Evolutionary conservation across 2,888 invertebrate species (phyloP).

Genomic region (Xestia sexstrigata): DNA sequence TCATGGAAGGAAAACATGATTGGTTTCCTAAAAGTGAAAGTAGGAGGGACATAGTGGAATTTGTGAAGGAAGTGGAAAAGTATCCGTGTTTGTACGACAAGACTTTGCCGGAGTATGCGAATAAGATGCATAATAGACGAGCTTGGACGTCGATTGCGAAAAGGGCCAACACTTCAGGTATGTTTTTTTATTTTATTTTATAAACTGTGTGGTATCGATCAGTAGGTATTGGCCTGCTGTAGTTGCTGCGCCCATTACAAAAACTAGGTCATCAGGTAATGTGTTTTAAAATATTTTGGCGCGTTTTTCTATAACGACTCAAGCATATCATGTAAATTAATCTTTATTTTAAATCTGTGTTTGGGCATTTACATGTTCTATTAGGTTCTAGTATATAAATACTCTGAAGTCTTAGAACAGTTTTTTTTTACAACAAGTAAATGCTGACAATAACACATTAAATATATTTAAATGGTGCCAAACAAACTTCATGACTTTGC

Average conservation of each 20-base stretch:
- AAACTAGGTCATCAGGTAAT: slow-evolving; percentile 33
- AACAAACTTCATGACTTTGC: slow-evolving; percentile 1
- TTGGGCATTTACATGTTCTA: not conserved
- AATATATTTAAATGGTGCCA: slow-evolving; percentile 8
- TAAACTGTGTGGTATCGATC: slow-evolving; percentile 27
- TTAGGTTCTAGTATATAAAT: not conserved
- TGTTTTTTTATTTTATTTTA: not conserved
- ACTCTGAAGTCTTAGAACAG: no score
- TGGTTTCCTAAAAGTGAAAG: slow-evolving; percentile 64
- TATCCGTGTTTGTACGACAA: slow-evolving; percentile 69
- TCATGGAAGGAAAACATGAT: slow-evolving; percentile 60
- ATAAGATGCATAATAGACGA: slow-evolving; percentile 64
- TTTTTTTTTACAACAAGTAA: no score
- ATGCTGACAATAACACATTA: not conserved
- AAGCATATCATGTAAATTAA: not conserved
- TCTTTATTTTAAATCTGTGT: not conserved
- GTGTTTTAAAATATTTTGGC: slow-evolving; percentile 24
- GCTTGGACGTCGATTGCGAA: slow-evolving; percentile 67
- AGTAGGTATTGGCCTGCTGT: not conserved
- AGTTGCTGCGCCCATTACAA: slow-evolving; percentile 12
- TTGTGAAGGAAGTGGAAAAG: slow-evolving; percentile 70
- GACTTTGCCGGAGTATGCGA: slow-evolving; percentile 67
- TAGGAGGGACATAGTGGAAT: slow-evolving; percentile 66
- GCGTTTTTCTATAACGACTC: slow-evolving; percentile 23
- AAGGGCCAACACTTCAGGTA: slow-evolving; percentile 58